phyloP scores from a whole-genome alignment of 2,797 vertebrate species.

The Micrastur ruficollis region DNA sequence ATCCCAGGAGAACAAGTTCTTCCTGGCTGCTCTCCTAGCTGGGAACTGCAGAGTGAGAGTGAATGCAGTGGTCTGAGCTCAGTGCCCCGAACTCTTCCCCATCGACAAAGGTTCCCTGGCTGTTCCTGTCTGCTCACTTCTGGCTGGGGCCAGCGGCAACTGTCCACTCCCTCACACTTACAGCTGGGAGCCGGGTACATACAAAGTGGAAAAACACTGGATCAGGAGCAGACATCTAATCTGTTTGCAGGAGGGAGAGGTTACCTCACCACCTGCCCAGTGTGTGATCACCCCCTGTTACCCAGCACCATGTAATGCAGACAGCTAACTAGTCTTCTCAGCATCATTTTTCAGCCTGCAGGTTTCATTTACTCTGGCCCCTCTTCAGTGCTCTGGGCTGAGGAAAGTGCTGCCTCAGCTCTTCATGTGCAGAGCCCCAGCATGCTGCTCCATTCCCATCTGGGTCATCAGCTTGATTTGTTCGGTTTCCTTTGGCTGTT shows the following conservation, averaged over 20 bases:
- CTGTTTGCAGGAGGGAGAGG: background rate
- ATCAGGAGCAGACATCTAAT: background rate
- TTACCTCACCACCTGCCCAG: background rate
- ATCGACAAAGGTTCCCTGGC: background rate
- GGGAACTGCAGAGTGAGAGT: background rate
- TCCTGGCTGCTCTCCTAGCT: background rate
- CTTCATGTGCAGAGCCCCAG: background rate
- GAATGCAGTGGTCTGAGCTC: background rate
- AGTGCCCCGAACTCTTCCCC: background rate
- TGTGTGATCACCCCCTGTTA: background rate
- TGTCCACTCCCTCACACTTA: background rate
- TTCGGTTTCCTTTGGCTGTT: background rate
- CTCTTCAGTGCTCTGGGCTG: background rate
- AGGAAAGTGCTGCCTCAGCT: background rate
- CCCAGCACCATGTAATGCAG: background rate
- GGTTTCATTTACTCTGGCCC: conserved; percentile 11
- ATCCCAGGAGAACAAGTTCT: background rate
- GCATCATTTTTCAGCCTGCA: background rate
- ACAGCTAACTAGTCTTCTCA: background rate
- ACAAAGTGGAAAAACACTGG: background rate
- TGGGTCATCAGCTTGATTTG: background rate
- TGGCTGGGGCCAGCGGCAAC: background rate
- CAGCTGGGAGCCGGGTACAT: background rate
- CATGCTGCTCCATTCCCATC: background rate
- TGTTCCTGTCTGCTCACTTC: background rate